Percentiles rank a stretch among this genome's conserved stretches.
phyloP scores from a whole-genome alignment of 2,797 vertebrate genomes.

The Lepus oiostolus region DNA sequence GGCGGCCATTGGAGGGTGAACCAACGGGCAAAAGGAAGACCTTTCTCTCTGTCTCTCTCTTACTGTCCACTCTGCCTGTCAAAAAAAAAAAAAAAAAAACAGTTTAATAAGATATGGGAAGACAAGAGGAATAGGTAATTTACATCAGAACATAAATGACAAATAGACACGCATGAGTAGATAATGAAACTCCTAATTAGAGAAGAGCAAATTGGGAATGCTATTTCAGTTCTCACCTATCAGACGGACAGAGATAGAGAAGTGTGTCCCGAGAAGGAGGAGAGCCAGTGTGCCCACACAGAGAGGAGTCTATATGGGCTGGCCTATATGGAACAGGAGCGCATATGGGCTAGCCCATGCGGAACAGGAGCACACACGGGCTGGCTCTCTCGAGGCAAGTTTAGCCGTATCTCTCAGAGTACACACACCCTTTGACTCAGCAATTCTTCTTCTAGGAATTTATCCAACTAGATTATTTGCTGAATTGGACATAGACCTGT shows the following conservation, averaged over 20 bases:
- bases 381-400: background rate
- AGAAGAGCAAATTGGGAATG: background rate
- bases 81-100: background rate
- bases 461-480: background rate
- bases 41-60: too few relatives aligned
- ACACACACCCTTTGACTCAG: background rate
- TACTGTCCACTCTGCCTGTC: too few relatives aligned
- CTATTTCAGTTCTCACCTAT: background rate
- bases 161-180: background rate
- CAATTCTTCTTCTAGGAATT: conserved; percentile 1
- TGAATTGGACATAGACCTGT: background rate
- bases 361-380: too few relatives aligned
- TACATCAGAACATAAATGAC: background rate
- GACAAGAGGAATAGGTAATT: conserved; percentile 17
- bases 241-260: background rate
- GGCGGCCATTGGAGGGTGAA: too few relatives aligned
- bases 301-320: too few relatives aligned
- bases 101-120: background rate
- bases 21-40: too few relatives aligned
- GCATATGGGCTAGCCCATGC: too few relatives aligned
- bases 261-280: background rate
- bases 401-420: background rate
- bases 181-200: background rate
- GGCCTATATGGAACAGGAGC: too few relatives aligned
- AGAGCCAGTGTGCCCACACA: too few relatives aligned